These are phyloP conservation scores for Todiramphus chloris DNA, from an alignment of 2,113 vertebrate genomes.

Conservation along the genomic window DNA sequence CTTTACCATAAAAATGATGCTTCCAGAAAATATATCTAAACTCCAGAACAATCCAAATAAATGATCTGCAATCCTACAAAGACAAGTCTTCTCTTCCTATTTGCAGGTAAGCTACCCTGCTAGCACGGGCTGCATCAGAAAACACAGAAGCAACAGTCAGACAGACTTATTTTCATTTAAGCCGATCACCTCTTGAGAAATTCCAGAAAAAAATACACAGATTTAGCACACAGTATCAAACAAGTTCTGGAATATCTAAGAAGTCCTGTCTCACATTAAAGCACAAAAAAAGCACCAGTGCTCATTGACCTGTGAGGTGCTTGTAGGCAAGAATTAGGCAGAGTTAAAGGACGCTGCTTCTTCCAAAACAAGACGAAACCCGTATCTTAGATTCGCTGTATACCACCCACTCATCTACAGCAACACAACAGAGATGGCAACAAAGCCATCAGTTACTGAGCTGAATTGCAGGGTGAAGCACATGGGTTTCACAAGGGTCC, in stretches of 20 bases:
- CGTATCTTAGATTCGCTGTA: background rate
- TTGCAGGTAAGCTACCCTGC: background rate
- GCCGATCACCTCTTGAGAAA: background rate
- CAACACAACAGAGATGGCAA: background rate
- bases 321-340: background rate
- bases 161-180: background rate
- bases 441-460: background rate
- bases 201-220: background rate
- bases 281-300: background rate
- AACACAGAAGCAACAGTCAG: background rate
- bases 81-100: background rate
- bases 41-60: background rate
- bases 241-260: background rate
- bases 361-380: background rate
- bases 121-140: background rate
- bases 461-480: background rate
- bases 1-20: background rate
- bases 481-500: fast-evolving
- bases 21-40: background rate
- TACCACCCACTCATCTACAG: background rate
- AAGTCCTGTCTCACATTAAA: background rate
- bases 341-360: background rate
- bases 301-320: background rate
- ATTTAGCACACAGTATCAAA: background rate
- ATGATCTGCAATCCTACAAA: background rate